Base-by-base conservation (phyloP, 2,113 vertebrate genomes). In the Corythornis madagascariensis region DNA sequence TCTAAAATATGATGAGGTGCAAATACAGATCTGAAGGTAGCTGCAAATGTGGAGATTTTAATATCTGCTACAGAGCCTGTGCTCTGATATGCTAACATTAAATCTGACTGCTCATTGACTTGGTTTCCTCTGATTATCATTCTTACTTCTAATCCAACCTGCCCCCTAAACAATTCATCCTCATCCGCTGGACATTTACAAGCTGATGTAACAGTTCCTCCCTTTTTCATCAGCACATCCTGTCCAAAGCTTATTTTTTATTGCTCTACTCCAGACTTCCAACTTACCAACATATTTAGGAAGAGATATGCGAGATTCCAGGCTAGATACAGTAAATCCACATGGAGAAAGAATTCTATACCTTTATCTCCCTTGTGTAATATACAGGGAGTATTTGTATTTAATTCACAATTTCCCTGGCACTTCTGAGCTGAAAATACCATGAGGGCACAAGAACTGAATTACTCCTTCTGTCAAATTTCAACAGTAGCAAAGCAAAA, bases 181-280 rank as follows among this genome's bases (percentile, higher is more conserved):
- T 52, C 64, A 95, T 94, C 88, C 61, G 4, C 43, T 81, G 77
- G 76, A 74, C 83, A 17, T 90, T 95, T 83, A 53, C 71, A 91
- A 70, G 85, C 92, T 94, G 85, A 92, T 90, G 85, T 80, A 80
- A 91, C n/a, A 95, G 86, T 91, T 93, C 78, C 90, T 91, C 83
- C 88, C 72, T 90, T 94, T 95, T 95, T 90, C 74, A 77, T 88
- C 88, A 88, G 71, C 8, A 29, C 65, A 93, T 96, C 89, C 92
- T 90, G 88, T 60, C 79, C 83, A 83, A 38, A 52, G 33, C 60
- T 86, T 74, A n/a, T 77, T 94, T 50, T 87, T 91, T 83, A 67
- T 67, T 95, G 33, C 79, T 29, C 33, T 93, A 0, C 52, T 67
- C 38, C 17, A 74, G 72, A 4, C 57, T 91, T 86, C 79, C 72